These are phyloP conservation scores for Nymphalis c-album DNA, from an alignment of 2,888 invertebrate species.

Conservation along the genomic window DNA sequence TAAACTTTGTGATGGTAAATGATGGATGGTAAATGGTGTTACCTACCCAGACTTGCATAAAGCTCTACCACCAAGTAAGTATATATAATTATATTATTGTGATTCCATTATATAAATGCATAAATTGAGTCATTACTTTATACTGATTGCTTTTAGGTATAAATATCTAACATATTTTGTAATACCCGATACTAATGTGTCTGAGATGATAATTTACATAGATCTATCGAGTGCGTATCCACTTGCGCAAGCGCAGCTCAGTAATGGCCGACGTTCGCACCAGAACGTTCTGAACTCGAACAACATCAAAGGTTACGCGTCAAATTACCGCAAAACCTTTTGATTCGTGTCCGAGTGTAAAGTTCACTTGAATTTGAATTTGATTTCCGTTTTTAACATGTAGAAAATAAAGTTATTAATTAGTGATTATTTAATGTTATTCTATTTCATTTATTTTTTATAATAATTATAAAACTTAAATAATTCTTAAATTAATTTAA, in stretches of 20 bases:
- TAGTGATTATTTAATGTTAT: too few relatives aligned
- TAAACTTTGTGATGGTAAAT: too few relatives aligned
- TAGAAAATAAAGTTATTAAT: too few relatives aligned
- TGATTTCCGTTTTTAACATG: not conserved
- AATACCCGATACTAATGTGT: slow-evolving; percentile 13
- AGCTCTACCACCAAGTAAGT: too few relatives aligned
- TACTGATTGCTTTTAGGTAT: not conserved
- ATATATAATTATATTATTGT: too few relatives aligned
- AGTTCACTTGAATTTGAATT: not conserved
- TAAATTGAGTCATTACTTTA: not conserved
- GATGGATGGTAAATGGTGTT: too few relatives aligned
- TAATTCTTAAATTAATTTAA: too few relatives aligned
- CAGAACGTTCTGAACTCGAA: not conserved
- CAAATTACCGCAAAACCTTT: slow-evolving; percentile 14
- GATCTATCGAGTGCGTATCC: slow-evolving; percentile 14
- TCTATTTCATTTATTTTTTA: too few relatives aligned
- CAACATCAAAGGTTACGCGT: slow-evolving; percentile 19
- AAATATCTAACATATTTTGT: not conserved
- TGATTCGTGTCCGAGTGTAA: slow-evolving; percentile 2
- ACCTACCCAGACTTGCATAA: too few relatives aligned
- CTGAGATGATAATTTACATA: slow-evolving; percentile 20
- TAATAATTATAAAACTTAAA: too few relatives aligned
- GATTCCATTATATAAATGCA: too few relatives aligned
- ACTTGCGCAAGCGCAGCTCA: slow-evolving; percentile 21
- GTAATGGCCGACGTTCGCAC: slow-evolving; percentile 3